Base-by-base conservation (phyloP, 2,888 invertebrate species). In the Hyposoter didymator region DNA sequence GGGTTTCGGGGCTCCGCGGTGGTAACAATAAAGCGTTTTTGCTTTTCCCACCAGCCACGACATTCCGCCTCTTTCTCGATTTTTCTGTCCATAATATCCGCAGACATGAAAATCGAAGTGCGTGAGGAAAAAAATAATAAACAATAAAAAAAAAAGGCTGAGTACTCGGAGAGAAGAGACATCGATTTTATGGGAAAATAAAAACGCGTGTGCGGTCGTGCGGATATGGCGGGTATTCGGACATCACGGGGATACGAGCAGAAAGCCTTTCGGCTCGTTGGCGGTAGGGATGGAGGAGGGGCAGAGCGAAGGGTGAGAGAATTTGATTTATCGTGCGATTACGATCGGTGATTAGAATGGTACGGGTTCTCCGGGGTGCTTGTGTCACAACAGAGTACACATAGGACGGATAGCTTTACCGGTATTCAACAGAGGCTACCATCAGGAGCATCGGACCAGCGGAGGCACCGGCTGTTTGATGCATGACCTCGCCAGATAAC, bases 281-380 rank as follows among this genome's bases (percentile, higher is more conserved):
- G 67, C 6, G 43, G 39, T 22, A 22, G 52, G 35, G 67, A 69
- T 22, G 22, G 59, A 7, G 43, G 64, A n/a, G 45, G 35, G 28
- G 62, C 5, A 19, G 47, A 10, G 35, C 43, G 64, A 39, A 45
- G 80, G 84, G 80, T 39, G 79, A 59, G 64, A 88, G 89, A 90
- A 89, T 91, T 90, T 91, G 91, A 92, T 92, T 92, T 92, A 91
- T 91, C 89, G 89, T 84, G 52, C 91, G 92, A 92, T 92, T 92
- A 92, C 89, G 89, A 91, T 90, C 90, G 90, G 88, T 90, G 90
- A 92, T 92, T 92, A 90, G 91, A 91, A 89, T 87, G 83, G 82
- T 86, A 82, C 89, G 88, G 88, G 87, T 84, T 85, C 84, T 85
- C 78, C 87, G 88, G 87, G 88, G 81, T 88, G 81, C 32, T 81